Percentiles rank a stretch among this genome's conserved stretches.
Evolutionary conservation across 2,888 invertebrate genomes (phyloP).

Genomic region (Lasioglossum leucozonium): DNA sequence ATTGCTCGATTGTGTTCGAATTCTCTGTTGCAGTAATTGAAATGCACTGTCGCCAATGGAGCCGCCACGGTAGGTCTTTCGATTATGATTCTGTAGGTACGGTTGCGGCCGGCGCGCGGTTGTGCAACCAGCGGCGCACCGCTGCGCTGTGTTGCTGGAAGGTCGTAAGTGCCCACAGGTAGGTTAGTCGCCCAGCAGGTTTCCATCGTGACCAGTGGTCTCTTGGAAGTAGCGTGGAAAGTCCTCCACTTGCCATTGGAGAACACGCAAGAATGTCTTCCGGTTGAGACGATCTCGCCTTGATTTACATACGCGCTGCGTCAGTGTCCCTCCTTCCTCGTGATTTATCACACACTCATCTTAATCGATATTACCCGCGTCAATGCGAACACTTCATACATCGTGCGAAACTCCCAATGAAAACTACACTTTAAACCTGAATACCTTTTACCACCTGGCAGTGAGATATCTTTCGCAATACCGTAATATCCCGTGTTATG

Average conservation of each 20-base stretch:
- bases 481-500: background rate
- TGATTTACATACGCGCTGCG: constrained; percentile 44
- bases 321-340: constrained; percentile 8
- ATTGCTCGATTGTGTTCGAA: constrained; percentile 12
- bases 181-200: constrained; percentile 72
- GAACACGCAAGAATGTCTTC: constrained; percentile 53
- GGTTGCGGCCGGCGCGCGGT: constrained; percentile 40
- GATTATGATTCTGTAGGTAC: constrained; percentile 24
- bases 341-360: background rate
- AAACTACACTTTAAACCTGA: background rate
- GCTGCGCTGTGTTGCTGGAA: constrained; percentile 46
- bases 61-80: constrained; percentile 32
- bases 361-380: background rate
- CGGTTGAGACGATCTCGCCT: constrained; percentile 45
- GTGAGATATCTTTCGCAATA: background rate
- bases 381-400: background rate
- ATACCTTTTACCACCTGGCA: background rate
- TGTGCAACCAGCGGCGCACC: constrained; percentile 63
- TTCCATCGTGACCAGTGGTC: constrained; percentile 58
- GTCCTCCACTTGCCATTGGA: constrained; percentile 40
- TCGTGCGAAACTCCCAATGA: background rate
- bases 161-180: constrained; percentile 71
- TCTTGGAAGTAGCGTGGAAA: constrained; percentile 61
- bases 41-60: constrained; percentile 36
- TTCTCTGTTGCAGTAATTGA: background rate